These are phyloP conservation scores for Myxocyprinus asiaticus DNA, from an alignment of 2,113 vertebrate species.

Conservation along the genomic window DNA sequence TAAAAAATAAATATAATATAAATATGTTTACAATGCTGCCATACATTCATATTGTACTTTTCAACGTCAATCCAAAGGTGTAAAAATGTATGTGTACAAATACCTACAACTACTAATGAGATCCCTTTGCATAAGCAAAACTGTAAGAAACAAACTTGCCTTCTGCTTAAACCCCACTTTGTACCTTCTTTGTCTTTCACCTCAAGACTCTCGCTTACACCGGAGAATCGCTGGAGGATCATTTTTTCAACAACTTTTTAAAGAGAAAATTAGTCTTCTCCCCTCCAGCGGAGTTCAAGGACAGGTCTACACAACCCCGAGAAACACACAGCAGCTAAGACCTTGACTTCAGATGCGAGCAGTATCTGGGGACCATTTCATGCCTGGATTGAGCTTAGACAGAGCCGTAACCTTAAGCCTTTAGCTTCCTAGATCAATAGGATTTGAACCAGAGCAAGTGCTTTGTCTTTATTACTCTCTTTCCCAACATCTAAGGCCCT, in stretches of 20 bases:
- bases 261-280: conserved; percentile 75
- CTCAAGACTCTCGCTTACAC: conserved; percentile 33
- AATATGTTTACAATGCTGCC: too few relatives aligned
- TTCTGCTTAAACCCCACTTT: conserved; percentile 50
- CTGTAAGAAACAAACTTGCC: conserved; percentile 47
- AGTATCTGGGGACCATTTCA: conserved; percentile 62
- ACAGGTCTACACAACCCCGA: conserved; percentile 70
- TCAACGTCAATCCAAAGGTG: too few relatives aligned
- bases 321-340: conserved; percentile 68
- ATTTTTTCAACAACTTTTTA: conserved; percentile 52
- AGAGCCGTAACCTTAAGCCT: conserved; percentile 59
- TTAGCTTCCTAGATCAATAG: conserved; percentile 60
- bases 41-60: too few relatives aligned
- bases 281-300: conserved; percentile 76
- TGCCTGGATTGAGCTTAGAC: conserved; percentile 61
- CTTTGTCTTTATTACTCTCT: conserved; percentile 60
- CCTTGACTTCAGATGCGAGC: conserved; percentile 68
- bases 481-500: conserved; percentile 46
- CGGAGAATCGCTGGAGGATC: conserved; percentile 44
- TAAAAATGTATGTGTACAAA: too few relatives aligned
- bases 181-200: conserved; percentile 51
- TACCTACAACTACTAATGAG: too few relatives aligned
- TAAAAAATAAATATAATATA: too few relatives aligned
- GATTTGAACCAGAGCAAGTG: conserved; percentile 55
- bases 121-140: conserved; percentile 37